Percentiles rank a stretch among this genome's conserved stretches.
phyloP scores from a whole-genome alignment of 1,140 invertebrate genomes.

The Procambarus clarkii region DNA sequence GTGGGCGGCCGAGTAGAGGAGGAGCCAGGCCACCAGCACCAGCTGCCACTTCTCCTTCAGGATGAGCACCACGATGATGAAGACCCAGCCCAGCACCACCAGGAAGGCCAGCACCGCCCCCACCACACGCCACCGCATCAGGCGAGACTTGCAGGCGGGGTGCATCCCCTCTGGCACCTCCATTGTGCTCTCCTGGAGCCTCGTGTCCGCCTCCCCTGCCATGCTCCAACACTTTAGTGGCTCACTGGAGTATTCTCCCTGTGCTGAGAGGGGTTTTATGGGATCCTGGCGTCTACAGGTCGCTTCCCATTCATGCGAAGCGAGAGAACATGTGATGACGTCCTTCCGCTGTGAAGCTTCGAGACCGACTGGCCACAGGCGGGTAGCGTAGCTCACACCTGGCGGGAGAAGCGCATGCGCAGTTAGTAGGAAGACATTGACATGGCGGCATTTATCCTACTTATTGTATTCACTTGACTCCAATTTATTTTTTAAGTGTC shows the following conservation, averaged over 20 bases:
- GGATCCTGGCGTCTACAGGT: neutral
- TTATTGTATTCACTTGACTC: neutral
- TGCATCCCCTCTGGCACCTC: neutral
- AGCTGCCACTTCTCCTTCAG: conserved; percentile 63
- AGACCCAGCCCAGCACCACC: conserved; percentile 59
- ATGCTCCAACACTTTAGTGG: neutral
- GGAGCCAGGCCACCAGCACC: conserved; percentile 60
- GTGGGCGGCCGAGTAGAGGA: conserved; percentile 58
- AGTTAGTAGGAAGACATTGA: conserved; percentile 20
- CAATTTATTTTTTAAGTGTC: neutral
- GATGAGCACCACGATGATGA: conserved; percentile 66
- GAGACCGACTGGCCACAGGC: conserved; percentile 56
- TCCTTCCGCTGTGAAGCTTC: conserved; percentile 1
- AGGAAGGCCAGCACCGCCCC: conserved; percentile 62
- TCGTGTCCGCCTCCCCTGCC: neutral
- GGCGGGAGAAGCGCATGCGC: conserved; percentile 48
- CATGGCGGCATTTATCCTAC: neutral
- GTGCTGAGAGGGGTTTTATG: neutral
- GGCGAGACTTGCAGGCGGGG: conserved; percentile 45
- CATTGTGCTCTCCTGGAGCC: neutral
- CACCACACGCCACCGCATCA: conserved; percentile 45
- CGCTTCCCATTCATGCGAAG: neutral
- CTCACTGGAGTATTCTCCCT: neutral
- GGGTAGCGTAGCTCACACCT: conserved; percentile 20
- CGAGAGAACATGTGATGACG: conserved; percentile 14